Percentiles rank a stretch among this genome's conserved stretches.
Evolutionary conservation across 2,888 invertebrate genomes (phyloP).

Genomic region (Eristalis tenax): DNA sequence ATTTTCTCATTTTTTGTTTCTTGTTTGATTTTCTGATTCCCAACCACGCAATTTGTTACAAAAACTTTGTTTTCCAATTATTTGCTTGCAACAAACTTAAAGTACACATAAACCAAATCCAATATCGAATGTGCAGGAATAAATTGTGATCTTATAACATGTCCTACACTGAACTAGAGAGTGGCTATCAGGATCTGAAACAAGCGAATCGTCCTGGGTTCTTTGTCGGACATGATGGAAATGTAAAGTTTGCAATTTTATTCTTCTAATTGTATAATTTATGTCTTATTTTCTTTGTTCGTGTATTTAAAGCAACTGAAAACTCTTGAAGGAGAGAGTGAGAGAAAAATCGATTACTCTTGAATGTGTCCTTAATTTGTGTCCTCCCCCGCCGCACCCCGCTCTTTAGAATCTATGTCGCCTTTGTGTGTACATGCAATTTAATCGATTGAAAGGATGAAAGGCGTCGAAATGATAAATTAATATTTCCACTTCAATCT

Average conservation of each 20-base stretch:
- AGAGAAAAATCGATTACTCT: slow-evolving; percentile 49
- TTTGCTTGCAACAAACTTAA: background rate
- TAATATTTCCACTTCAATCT: slow-evolving; percentile 1
- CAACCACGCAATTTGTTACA: background rate
- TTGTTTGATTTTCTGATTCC: slow-evolving; percentile 20
- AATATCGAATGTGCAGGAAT: slow-evolving; percentile 44
- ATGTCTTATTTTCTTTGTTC: slow-evolving; percentile 1
- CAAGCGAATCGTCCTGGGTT: slow-evolving; percentile 87
- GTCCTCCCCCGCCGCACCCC: background rate
- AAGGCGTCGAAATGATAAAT: slow-evolving; percentile 1
- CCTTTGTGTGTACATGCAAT: slow-evolving; percentile 33
- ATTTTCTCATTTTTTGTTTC: slow-evolving; percentile 40
- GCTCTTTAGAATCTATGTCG: background rate
- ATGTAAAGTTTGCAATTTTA: slow-evolving; percentile 81
- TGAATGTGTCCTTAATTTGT: slow-evolving; percentile 28
- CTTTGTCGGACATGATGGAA: slow-evolving; percentile 88
- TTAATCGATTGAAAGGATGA: slow-evolving; percentile 35
- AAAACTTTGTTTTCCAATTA: slow-evolving; percentile 9
- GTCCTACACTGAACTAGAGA: slow-evolving; percentile 96
- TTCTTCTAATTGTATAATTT: slow-evolving; percentile 43
- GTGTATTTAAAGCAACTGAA: background rate
- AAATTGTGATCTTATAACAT: slow-evolving; percentile 80
- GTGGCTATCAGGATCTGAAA: slow-evolving; percentile 93
- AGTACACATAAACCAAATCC: background rate
- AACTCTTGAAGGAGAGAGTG: background rate